Evolutionary conservation across 1,140 invertebrate species (phyloP).

Genomic region (Sycobia sp.): DNA sequence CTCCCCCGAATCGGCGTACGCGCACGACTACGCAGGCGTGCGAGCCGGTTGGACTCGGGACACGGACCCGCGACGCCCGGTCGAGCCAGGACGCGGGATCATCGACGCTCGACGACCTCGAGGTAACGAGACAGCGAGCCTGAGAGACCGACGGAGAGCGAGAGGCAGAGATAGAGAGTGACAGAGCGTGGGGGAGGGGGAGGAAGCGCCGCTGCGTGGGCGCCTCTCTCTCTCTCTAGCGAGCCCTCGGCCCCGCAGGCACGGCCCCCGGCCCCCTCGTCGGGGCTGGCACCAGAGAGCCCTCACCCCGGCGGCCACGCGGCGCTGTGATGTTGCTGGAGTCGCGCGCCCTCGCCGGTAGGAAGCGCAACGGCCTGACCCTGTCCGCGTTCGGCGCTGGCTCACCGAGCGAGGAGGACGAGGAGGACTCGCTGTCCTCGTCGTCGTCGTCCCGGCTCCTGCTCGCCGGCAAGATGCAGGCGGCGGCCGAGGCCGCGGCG

Average conservation of each 20-base stretch:
- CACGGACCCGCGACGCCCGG: background rate
- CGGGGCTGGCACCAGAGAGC: background rate
- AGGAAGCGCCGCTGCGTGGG: no score
- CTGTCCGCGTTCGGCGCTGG: constrained; percentile 58
- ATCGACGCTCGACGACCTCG: no score
- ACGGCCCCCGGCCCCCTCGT: background rate
- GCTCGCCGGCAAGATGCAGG: constrained; percentile 62
- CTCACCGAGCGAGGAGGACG: constrained; percentile 58
- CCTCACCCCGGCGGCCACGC: background rate
- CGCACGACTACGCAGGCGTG: no score
- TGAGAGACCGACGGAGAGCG: background rate
- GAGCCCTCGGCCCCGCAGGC: background rate
- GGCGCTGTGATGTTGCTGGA: constrained; percentile 61
- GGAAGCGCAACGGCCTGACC: constrained; percentile 62
- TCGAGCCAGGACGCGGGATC: no score
- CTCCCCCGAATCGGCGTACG: no score
- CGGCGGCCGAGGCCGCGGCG: constrained; percentile 52
- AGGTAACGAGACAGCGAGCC: background rate
- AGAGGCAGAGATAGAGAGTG: background rate
- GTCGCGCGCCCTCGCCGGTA: constrained; percentile 59
- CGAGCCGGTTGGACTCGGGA: no score
- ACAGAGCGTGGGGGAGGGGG: no score
- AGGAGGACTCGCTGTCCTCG: constrained; percentile 42
- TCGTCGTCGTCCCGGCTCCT: constrained; percentile 56
- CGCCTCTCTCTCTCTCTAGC: no score